Conservation (phyloP, 1,140 invertebrate species). For the Leucophenga varia region DNA sequence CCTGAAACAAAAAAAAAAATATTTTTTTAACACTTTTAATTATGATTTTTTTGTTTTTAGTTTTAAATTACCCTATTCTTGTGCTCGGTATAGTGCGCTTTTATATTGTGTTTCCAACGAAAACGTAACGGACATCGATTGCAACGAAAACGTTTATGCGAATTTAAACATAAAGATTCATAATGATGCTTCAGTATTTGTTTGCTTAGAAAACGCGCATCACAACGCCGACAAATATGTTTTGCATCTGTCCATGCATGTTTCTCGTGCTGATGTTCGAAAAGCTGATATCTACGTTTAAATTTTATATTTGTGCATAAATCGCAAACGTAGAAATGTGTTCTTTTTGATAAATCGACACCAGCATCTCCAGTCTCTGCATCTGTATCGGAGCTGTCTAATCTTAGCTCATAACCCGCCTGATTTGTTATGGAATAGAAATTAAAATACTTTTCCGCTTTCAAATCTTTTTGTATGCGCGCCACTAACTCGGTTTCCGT, state of each 20-base stretch:
- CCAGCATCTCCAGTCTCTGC: not conserved
- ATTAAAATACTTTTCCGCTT: too few relatives aligned
- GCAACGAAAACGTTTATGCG: constrained; percentile 12
- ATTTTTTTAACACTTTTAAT: not conserved
- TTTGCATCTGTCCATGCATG: constrained; percentile 15
- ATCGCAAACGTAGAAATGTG: constrained; percentile 39
- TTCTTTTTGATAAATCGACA: not conserved
- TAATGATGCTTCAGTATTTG: constrained; percentile 14
- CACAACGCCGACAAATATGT: constrained; percentile 14
- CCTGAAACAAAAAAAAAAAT: not conserved
- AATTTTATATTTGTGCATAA: constrained; percentile 50
- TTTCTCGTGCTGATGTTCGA: constrained; percentile 10
- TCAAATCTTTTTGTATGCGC: too few relatives aligned
- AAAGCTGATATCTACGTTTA: constrained; percentile 25
- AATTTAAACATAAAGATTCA: constrained; percentile 16
- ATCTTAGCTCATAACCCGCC: too few relatives aligned
- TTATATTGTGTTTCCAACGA: constrained; percentile 21
- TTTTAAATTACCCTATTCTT: too few relatives aligned
- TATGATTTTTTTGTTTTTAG: too few relatives aligned
- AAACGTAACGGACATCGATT: constrained; percentile 14
- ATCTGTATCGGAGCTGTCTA: not conserved
- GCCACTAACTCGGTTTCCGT: too few relatives aligned
- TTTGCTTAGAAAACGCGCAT: constrained; percentile 7
- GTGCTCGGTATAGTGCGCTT: too few relatives aligned
- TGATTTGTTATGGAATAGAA: too few relatives aligned